Base-by-base conservation (phyloP, 2,797 vertebrate genomes). In the Clarias fuscus region DNA sequence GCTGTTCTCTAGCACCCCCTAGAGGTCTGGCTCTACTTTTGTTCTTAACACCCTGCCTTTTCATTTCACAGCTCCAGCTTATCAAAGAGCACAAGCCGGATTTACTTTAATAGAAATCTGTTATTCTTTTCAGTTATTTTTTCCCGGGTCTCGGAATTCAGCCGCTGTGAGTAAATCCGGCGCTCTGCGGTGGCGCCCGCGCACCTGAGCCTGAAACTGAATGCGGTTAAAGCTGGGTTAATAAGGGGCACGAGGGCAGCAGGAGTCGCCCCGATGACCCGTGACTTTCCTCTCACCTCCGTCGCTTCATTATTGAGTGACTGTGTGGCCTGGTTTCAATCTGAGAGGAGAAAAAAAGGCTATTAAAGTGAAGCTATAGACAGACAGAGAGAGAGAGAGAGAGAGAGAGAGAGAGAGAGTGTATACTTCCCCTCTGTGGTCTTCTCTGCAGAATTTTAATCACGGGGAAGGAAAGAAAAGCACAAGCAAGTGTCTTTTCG, bases 281-380 rank as follows among this genome's bases (percentile, higher is more conserved):
- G n/a, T 82, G 78, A 75, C 79, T 82, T 85, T 78, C 64, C 64
- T 68, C 24, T 71, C 56, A 4, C 70, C 40, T 17, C 59, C 40
- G 24, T 43, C 37, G 15, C 87, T 85, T 85, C 78, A 65, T 85
- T 85, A 85, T 83, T 72, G 79, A 88, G 83, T 70, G 43, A 85
- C 76, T 85, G 79, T 88, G 87, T 83, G 43, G 84, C 43, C 77
- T 64, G 48, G 70, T 82, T 88, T 88, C 79, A 85, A 88, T 88
- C 78, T 61, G n/a, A 72, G 84, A 77, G 59, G 22, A 48, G 14
- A 85, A 80, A 59, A 48, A 68, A 84, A 81, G n/a, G 33, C 86
- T 61, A 68, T 82, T 80, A 87, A 84, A 82, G 79, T 59, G 10
- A 48, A 48, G 48, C 10, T 48, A 48, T 15, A 30, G 76, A 61